A percentile compares a stretch with the other conserved stretches of the same genome.
These are phyloP conservation scores for Oophaga sylvatica DNA, from an alignment of 2,797 vertebrate genomes.

Conservation along the genomic window DNA sequence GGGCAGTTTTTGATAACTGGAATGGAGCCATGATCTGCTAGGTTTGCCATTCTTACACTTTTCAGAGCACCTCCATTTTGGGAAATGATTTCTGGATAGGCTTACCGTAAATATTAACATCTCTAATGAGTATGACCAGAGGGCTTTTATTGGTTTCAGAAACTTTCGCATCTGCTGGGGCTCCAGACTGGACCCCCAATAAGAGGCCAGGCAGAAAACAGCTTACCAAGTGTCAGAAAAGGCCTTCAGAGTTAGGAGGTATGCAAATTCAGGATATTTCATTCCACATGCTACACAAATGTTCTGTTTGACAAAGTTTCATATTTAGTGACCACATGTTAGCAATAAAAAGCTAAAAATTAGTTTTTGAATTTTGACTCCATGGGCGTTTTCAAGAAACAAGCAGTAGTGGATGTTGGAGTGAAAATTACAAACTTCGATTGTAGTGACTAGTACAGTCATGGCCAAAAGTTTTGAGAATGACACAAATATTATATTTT, in stretches of 20 bases:
- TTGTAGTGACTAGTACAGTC: too few species aligned
- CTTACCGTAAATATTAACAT: neutral
- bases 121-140: neutral
- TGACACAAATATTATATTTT: too few species aligned
- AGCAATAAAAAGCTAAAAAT: conserved; percentile 4
- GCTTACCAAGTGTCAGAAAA: neutral
- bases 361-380: neutral
- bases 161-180: too few species aligned
- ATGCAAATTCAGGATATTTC: neutral
- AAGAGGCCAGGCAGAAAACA: neutral
- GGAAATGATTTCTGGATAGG: neutral
- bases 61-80: neutral
- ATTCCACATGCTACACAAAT: neutral
- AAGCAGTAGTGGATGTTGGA: too few species aligned
- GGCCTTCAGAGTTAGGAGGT: too few species aligned
- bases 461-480: too few species aligned
- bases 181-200: too few species aligned
- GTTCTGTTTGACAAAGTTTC: neutral
- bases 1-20: too few species aligned
- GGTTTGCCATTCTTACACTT: too few species aligned
- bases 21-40: too few species aligned
- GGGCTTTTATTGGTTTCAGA: neutral
- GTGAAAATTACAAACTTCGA: too few species aligned
- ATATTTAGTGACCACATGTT: conserved; percentile 18
- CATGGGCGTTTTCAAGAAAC: too few species aligned